These are phyloP conservation scores for Epinotia bilunana DNA, from an alignment of 2,888 invertebrate genomes.

Conservation along the genomic window DNA sequence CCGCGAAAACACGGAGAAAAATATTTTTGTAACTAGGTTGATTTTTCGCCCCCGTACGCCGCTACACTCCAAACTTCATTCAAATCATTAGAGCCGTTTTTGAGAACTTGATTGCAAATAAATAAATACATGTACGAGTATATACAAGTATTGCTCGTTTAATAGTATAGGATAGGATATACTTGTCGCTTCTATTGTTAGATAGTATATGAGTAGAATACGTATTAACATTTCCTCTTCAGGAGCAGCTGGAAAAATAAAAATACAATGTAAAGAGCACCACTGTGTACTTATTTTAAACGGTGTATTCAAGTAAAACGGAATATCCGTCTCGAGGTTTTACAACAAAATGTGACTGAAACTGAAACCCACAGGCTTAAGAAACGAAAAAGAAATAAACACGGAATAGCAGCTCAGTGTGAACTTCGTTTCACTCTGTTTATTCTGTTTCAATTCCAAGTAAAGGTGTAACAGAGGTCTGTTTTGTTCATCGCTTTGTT, in stretches of 20 bases:
- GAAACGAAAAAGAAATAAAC: neutral
- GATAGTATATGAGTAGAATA: too few species aligned
- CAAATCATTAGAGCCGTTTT: too few species aligned
- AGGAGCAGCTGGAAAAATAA: neutral
- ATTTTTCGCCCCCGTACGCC: too few species aligned
- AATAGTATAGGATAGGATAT: too few species aligned
- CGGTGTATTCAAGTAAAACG: conserved; percentile 12
- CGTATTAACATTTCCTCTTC: neutral
- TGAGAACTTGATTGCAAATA: too few species aligned
- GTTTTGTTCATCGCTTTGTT: neutral
- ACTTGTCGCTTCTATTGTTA: too few species aligned
- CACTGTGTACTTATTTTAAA: conserved; percentile 13
- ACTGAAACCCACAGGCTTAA: neutral
- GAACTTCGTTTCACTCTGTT: neutral
- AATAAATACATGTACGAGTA: too few species aligned
- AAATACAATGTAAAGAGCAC: conserved; percentile 3
- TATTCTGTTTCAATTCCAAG: neutral
- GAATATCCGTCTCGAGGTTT: conserved; percentile 16
- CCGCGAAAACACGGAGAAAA: too few species aligned
- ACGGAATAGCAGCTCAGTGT: neutral
- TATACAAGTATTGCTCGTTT: too few species aligned
- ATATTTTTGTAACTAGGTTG: too few species aligned
- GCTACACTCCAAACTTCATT: too few species aligned
- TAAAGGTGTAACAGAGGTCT: neutral
- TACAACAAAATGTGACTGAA: neutral